Percentiles rank a stretch among this genome's conserved stretches.
Conservation (phyloP, 2,888 invertebrate genomes). For the Drosophila nigritarsus region DNA sequence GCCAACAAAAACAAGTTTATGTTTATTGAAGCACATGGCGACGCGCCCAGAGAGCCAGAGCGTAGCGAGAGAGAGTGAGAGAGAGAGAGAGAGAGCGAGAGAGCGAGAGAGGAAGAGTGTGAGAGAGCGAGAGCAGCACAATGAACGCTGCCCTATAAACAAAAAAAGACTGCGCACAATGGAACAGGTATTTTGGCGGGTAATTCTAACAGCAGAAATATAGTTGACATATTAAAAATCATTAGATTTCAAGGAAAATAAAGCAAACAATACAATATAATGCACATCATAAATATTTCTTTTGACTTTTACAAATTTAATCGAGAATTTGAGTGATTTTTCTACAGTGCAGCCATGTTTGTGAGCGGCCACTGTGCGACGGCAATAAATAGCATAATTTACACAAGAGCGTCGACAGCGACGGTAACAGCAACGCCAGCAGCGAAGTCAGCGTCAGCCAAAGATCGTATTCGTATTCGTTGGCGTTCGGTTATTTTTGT, state of each 20-base stretch:
- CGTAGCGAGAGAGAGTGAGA: slow-evolving; percentile 15
- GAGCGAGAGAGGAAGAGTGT: slow-evolving; percentile 1
- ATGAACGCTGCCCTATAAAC: slow-evolving; percentile 43
- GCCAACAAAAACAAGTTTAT: slow-evolving; percentile 70
- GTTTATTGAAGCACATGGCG: slow-evolving; percentile 71
- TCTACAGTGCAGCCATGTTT: neutral
- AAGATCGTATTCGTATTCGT: slow-evolving; percentile 57
- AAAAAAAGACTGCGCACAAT: slow-evolving; percentile 34
- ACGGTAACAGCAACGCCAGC: slow-evolving; percentile 15
- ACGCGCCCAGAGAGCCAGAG: slow-evolving; percentile 28
- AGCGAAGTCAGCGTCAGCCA: slow-evolving; percentile 28
- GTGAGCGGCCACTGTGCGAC: slow-evolving; percentile 41
- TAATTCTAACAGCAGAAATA: neutral
- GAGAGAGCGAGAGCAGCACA: neutral
- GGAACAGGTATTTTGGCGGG: neutral
- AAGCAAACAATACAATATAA: neutral
- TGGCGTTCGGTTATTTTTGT: slow-evolving; percentile 48
- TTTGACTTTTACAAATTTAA: neutral
- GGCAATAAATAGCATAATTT: slow-evolving; percentile 70
- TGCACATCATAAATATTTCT: neutral
- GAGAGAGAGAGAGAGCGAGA: slow-evolving; percentile 8
- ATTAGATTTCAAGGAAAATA: neutral
- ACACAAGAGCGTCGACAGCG: slow-evolving; percentile 67
- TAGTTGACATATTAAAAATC: neutral
- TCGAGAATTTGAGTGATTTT: neutral